Base-by-base conservation (phyloP, 2,888 invertebrate genomes). In the Oxytorus armatus region DNA sequence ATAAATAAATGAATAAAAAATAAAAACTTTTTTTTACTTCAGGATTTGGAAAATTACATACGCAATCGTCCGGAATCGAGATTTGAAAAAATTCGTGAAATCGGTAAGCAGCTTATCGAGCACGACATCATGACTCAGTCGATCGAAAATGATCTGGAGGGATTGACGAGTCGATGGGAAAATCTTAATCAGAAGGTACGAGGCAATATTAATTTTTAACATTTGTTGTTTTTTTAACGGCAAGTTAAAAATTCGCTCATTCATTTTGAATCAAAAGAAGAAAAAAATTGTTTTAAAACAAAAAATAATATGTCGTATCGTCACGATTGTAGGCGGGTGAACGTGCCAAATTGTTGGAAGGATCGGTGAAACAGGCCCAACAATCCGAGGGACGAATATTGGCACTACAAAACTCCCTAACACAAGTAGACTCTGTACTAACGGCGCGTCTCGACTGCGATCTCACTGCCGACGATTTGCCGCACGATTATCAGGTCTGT, bases 41-140 rank as follows among this genome's bases (percentile, higher is more conserved):
- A 97, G 97, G 97, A 97, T 90, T 92, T 97, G 86, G 97, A 97
- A 92, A 96, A 95, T 91, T 96, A 96, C 89, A 92, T 97, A 75
- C 94, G 95, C 72, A 95, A 95, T 89, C 96, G 96, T 92, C 95
- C 96, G 55, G 94, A 95, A 85, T 94, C 95, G 85, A 95, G 96
- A 74, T 93, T 96, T 85, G 93, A 94, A 53, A 95, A 95, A 88
- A 95, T 97, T 85, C 95, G 96, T 90, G 95, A 95, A 88, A 94
- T 97, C 83, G 96, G 96, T 21, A 94, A 94, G 75, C 95, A 95
- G 91, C 93, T 97, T 76, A 93, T 95, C 72, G 95, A 95, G 83
- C 95, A 95, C 85, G 95, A 95, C 90, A 95, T 97, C 86, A 95
- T 96, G 95, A 93, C 95, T 23, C 93, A 93, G 80, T 94, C 94